Evolutionary conservation across 2,113 vertebrate species (phyloP), one percentile per base, ranked within the genome.

Genomic region (crab-eating macaque (Macaca fascicularis)): DNA sequence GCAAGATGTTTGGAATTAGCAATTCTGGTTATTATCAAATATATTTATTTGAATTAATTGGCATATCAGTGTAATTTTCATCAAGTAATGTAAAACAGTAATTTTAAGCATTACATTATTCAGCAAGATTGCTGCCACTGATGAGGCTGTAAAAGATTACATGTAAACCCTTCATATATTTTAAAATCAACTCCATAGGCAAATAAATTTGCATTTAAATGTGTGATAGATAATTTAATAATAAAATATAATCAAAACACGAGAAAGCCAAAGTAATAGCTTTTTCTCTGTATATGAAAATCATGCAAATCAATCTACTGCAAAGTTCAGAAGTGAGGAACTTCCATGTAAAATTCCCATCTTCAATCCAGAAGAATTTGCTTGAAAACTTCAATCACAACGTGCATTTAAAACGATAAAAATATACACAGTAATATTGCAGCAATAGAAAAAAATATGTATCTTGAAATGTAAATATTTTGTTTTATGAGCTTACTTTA

Each of bases 191-290:
- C 8, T 78, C 43, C 20, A 61, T 19, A 80, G 22, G 57, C 43
- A 82, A 55, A 93, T 82, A 55, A 27, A 90, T 93, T 88, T 88
- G 3, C 38, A 96, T 79, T 90, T 19, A 59, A 95, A 90, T 92
- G 4, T 70, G 1, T 72, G 45, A 69, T 90, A 84, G 74, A 92
- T 48, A 91, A 97, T 83, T 69, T 79, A 88, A 90, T 79, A 32
- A 19, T 92, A 69, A 95, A 79, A 75, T 45, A 35, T 52, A 67
- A 67, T 67, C 43, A 82, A 76, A 88, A 90, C 50, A 88, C 22
- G 80, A 74, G 7, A 86, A 40, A 14, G 3, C 8, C 43, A 88
- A 93, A 70, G 25, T 59, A 5, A 76, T 20, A 84, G 2, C 12
- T n/a, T 20, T 22, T 70, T 4, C 35, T 40, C 52, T 90, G 32